Conservation (phyloP, 2,797 vertebrate genomes). For the Sparidentex hasta region DNA sequence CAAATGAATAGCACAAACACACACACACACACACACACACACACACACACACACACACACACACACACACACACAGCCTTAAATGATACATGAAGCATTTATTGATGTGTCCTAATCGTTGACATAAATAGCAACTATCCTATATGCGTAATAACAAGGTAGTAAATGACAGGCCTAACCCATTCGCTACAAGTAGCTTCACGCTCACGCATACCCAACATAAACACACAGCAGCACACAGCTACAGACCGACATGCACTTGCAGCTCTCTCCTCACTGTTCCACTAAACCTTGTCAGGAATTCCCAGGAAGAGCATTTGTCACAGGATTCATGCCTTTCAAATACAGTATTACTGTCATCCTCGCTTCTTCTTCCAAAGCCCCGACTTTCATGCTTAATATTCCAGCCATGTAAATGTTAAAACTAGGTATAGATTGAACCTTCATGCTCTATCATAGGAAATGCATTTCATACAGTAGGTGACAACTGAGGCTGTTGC, state of each 20-base stretch:
- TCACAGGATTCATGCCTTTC: conserved; percentile 58
- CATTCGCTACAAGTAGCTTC: conserved; percentile 34
- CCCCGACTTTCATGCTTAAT: conserved; percentile 44
- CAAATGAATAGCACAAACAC: not conserved
- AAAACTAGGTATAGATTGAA: conserved; percentile 21
- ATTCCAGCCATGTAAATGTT: conserved; percentile 56
- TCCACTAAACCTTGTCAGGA: conserved; percentile 35
- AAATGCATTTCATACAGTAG: conserved; percentile 26
- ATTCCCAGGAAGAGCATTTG: conserved; percentile 56
- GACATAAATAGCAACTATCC: conserved; percentile 63
- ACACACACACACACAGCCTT: conserved; percentile 22
- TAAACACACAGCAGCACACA: conserved; percentile 23
- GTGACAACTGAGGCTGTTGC: not conserved
- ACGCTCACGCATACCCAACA: conserved; percentile 12
- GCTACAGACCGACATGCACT: conserved; percentile 14
- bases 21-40: not conserved
- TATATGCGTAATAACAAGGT: conserved; percentile 38
- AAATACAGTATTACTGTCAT: conserved; percentile 51
- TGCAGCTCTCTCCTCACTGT: conserved; percentile 16
- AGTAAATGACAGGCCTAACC: conserved; percentile 46
- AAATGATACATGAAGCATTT: conserved; percentile 68
- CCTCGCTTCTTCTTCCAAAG: conserved; percentile 22
- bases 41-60: not conserved
- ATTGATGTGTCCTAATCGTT: conserved; percentile 53
- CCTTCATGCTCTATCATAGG: conserved; percentile 26